A percentile compares a stretch with the other conserved stretches of the same genome.
Conservation (phyloP, 2,797 vertebrate species). For the Eospalax fontanierii region DNA sequence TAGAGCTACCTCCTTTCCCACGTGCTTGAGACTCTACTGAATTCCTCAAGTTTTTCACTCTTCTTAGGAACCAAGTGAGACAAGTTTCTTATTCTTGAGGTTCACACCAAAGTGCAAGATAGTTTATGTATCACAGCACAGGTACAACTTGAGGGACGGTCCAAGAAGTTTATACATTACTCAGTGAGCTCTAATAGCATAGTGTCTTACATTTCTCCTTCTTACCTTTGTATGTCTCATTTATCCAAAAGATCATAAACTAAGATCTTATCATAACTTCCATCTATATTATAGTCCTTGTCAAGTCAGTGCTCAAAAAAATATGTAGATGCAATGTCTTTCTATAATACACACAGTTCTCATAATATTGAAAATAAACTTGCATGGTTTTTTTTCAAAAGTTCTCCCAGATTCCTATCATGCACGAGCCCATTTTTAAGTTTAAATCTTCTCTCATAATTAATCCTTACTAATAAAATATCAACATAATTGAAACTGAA, state of each 20-base stretch:
- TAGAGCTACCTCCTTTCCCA: neutral
- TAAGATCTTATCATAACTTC: neutral
- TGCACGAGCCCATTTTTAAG: neutral
- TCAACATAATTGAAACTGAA: conserved; percentile 16
- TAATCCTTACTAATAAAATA: neutral
- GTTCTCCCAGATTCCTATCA: conserved; percentile 20
- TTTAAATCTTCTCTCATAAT: conserved; percentile 22
- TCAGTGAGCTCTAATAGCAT: neutral
- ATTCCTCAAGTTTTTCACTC: neutral
- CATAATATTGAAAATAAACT: conserved; percentile 1
- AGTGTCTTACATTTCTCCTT: neutral
- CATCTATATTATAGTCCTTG: neutral
- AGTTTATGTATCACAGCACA: neutral
- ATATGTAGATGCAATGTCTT: neutral
- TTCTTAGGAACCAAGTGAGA: neutral
- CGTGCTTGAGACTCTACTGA: neutral
- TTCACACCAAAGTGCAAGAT: neutral
- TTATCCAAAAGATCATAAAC: neutral
- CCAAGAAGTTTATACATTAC: neutral
- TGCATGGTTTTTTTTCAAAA: conserved; percentile 36
- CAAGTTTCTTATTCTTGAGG: neutral
- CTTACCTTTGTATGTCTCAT: neutral
- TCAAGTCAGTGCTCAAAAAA: neutral
- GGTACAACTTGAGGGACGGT: neutral
- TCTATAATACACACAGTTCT: neutral